Percentiles rank a stretch among this genome's conserved stretches.
phyloP scores from a whole-genome alignment of 2,888 invertebrate genomes.

The Ectemnius lituratus region DNA sequence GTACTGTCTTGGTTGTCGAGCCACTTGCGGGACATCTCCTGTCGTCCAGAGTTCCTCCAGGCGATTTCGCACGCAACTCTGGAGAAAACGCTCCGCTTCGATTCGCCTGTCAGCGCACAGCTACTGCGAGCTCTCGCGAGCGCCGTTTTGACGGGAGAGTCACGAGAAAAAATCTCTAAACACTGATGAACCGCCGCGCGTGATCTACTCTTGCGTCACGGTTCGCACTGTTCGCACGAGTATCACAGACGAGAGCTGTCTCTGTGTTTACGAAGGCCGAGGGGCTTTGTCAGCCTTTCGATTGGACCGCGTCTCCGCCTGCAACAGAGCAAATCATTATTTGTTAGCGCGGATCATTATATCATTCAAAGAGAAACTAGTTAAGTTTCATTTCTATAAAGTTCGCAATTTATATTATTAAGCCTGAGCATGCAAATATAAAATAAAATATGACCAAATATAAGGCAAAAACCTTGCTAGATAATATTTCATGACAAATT shows the following conservation, averaged over 20 bases:
- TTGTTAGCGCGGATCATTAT: too few species aligned
- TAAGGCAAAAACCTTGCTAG: too few species aligned
- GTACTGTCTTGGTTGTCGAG: constrained; percentile 60
- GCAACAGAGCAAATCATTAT: constrained; percentile 11
- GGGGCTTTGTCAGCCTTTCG: constrained; percentile 43
- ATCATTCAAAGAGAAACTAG: too few species aligned
- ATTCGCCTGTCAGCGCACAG: neutral
- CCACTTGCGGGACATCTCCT: constrained; percentile 69
- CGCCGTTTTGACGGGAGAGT: constrained; percentile 18
- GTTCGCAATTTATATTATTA: too few species aligned
- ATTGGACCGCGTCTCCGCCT: constrained; percentile 28
- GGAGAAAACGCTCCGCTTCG: neutral
- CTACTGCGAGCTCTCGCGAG: neutral
- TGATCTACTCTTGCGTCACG: constrained; percentile 2
- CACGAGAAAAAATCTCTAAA: neutral
- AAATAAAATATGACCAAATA: too few species aligned
- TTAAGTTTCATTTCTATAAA: too few species aligned
- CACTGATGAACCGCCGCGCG: neutral
- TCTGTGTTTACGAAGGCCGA: neutral
- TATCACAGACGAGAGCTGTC: neutral
- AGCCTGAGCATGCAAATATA: too few species aligned
- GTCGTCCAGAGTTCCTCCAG: constrained; percentile 65
- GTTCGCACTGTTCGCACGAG: constrained; percentile 9
- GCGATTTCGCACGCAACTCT: neutral
- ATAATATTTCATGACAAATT: too few species aligned